Evolutionary conservation across 2,797 vertebrate genomes (phyloP), one percentile per base, ranked within the genome.

Genomic region (Rachycentron canadum): DNA sequence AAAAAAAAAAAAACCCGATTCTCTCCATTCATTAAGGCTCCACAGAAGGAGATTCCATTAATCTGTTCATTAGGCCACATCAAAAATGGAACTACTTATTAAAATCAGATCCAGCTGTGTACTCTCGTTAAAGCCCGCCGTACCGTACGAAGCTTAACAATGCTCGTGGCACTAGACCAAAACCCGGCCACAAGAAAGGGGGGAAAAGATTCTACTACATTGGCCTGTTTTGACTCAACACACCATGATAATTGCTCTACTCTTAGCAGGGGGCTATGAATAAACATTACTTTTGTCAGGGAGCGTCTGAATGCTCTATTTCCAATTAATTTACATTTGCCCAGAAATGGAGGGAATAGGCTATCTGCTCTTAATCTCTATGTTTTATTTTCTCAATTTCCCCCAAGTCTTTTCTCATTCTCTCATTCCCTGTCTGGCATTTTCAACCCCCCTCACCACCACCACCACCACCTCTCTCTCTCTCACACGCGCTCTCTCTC

Each of bases 41-140:
- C 91, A 91, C 90, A 94, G 93, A 94, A 94, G 92, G 91, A 94
- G 93, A 95, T 92, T 94, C 93, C 89, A 94, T 95, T 95, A 95
- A 95, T 95, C 95, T 95, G 93, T 95, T 96, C 95, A 95, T 95
- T 95, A 95, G 92, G 86, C 90, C 86, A 95, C 93, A 95, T 96
- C 94, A 95, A 95, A 95, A 94, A 92, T 94, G 89, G 85, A 92
- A 90, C 82, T 91, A 94, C 94, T 95, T 95, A 94, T 95, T 95
- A 94, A 95, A 95, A 94, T 89, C 93, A 93, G 93, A 94, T 93
- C 94, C 93, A 95, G 94, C 94, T 95, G 94, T 92, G 93, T 94
- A 86, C 88, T 91, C 93, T 95, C 89, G 89, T 95, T 95, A 95
- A 91, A 91, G 83, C 82, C 73, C 12, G 86, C 85, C 79, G 81